These are phyloP conservation scores for Goniozus legneri DNA, from an alignment of 1,140 invertebrate species.

Conservation along the genomic window DNA sequence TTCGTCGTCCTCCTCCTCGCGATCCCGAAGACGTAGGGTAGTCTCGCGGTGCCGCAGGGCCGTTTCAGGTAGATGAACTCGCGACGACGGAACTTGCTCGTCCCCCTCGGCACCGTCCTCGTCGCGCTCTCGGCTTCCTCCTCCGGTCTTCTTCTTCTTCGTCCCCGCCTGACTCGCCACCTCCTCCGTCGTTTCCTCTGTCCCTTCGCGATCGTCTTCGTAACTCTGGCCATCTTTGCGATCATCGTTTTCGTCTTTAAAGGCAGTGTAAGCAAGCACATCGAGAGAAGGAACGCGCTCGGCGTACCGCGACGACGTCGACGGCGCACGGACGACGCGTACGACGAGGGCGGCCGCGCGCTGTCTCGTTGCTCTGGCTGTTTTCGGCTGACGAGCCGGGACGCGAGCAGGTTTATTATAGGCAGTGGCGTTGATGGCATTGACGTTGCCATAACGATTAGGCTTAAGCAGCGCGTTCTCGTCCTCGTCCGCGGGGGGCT, in stretches of 20 bases:
- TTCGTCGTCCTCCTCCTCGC: constrained; percentile 15
- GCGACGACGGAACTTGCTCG: too few relatives aligned
- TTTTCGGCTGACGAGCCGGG: not conserved
- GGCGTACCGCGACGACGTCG: constrained; percentile 3
- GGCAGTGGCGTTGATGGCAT: not conserved
- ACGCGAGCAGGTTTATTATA: too few relatives aligned
- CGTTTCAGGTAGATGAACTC: constrained; percentile 6
- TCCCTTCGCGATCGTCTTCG: constrained; percentile 8
- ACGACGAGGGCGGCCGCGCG: too few relatives aligned
- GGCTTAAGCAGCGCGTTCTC: too few relatives aligned
- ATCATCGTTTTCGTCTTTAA: constrained; percentile 23
- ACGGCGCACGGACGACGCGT: too few relatives aligned
- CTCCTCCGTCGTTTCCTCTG: constrained; percentile 7
- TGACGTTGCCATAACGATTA: not conserved
- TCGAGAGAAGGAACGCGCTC: constrained; percentile 16
- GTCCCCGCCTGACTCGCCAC: constrained; percentile 1
- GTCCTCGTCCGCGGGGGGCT: not conserved
- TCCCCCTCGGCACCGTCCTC: too few relatives aligned
- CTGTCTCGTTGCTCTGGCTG: constrained; percentile 5
- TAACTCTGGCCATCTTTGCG: constrained; percentile 15
- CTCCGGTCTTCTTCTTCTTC: not conserved
- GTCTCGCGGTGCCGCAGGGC: constrained; percentile 11
- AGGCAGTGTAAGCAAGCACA: constrained; percentile 36
- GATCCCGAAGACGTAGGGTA: too few relatives aligned
- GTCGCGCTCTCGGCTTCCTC: too few relatives aligned